A percentile compares a stretch with the other conserved stretches of the same genome.
Conservation (phyloP, 2,888 invertebrate species). For the Stenolophus ochropezus region DNA sequence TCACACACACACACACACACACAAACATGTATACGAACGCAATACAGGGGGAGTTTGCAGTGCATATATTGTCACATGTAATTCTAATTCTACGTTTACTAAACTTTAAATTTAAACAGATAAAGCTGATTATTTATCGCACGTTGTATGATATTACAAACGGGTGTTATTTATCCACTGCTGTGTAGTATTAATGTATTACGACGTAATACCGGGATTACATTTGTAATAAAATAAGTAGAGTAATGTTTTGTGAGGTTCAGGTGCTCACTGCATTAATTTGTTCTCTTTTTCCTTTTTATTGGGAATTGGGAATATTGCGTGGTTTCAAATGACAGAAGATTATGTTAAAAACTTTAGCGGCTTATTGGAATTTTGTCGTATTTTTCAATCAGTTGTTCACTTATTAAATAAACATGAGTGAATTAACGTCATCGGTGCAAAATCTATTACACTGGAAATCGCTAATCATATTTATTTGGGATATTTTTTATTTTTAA, state of each 20-base stretch:
- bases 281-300: not conserved
- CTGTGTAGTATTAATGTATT: conserved; percentile 4
- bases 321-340: too few species aligned
- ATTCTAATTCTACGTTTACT: not conserved
- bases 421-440: too few species aligned
- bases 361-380: too few species aligned
- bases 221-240: not conserved
- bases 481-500: too few species aligned
- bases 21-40: not conserved
- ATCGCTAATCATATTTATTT: too few species aligned
- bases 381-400: too few species aligned
- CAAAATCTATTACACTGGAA: too few species aligned
- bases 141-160: conserved; percentile 3
- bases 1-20: conserved; percentile 5
- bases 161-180: conserved; percentile 2
- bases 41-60: too few species aligned
- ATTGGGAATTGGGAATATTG: too few species aligned
- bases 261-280: not conserved
- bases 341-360: too few species aligned
- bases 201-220: not conserved
- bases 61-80: too few species aligned
- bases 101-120: conserved; percentile 37
- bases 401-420: too few species aligned
- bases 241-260: not conserved
- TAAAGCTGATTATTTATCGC: conserved; percentile 23